Conservation (phyloP, 2,797 vertebrate genomes). For the Sebastes paucispinis region DNA sequence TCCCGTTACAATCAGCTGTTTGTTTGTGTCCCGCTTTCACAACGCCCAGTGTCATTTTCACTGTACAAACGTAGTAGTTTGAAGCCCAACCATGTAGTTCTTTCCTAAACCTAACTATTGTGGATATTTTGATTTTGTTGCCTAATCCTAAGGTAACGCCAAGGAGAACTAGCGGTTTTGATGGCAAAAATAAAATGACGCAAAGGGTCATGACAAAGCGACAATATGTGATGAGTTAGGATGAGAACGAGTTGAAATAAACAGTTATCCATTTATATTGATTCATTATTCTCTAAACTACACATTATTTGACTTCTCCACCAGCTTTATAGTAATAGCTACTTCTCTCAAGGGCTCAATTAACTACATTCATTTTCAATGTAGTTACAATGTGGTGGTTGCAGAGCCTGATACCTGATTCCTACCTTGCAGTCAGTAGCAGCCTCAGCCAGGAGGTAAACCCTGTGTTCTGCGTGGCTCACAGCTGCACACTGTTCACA, state of each 20-base stretch:
- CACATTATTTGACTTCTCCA: not conserved
- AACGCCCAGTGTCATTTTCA: too few relatives aligned
- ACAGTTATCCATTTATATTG: not conserved
- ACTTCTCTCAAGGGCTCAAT: not conserved
- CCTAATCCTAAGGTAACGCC: too few relatives aligned
- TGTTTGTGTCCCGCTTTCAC: too few relatives aligned
- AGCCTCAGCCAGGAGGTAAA: conserved; percentile 51
- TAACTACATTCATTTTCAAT: not conserved
- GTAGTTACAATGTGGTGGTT: not conserved
- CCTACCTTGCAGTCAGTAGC: conserved; percentile 52
- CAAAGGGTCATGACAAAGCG: too few relatives aligned
- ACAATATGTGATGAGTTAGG: fast-evolving
- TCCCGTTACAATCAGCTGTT: too few relatives aligned
- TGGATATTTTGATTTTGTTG: too few relatives aligned
- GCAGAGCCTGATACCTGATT: not conserved
- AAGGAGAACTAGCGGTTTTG: too few relatives aligned
- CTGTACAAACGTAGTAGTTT: too few relatives aligned
- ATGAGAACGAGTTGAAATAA: too few relatives aligned
- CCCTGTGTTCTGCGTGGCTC: conserved; percentile 36
- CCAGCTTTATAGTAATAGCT: not conserved
- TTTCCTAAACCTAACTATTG: too few relatives aligned
- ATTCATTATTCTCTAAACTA: not conserved
- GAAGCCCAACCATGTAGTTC: too few relatives aligned
- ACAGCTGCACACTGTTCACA: conserved; percentile 55
- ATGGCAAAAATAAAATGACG: too few relatives aligned